phyloP scores from a whole-genome alignment of 2,888 invertebrate species.

The Mycalesis mineus region DNA sequence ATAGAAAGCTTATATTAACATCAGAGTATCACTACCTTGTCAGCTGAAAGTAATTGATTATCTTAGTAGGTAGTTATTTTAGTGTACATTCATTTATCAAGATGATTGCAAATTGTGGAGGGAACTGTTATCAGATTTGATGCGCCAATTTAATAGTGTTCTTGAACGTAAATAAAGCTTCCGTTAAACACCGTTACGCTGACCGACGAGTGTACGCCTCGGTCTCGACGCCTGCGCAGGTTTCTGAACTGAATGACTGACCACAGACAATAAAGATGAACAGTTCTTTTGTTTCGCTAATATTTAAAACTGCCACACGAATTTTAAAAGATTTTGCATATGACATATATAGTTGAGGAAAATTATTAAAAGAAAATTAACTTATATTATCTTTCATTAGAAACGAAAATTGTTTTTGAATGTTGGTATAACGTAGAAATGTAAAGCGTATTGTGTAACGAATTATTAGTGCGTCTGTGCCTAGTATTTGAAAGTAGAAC shows the following conservation, averaged over 20 bases:
- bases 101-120: conserved; percentile 8
- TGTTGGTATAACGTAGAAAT: no score
- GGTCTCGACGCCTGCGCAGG: conserved; percentile 4
- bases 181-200: conserved; percentile 23
- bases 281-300: neutral
- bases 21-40: neutral
- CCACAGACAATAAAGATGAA: neutral
- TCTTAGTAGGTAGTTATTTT: neutral
- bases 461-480: no score
- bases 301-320: no score
- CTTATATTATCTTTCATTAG: no score
- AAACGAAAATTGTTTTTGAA: no score
- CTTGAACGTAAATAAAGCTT: conserved; percentile 14
- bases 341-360: no score
- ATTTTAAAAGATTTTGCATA: no score
- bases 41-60: neutral
- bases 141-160: conserved; percentile 17
- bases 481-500: neutral
- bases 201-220: conserved; percentile 7
- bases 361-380: no score
- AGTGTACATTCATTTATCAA: neutral
- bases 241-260: conserved; percentile 2
- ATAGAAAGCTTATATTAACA: no score
- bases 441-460: no score
- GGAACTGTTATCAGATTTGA: conserved; percentile 20